Evolutionary conservation across 2,888 invertebrate species (phyloP).

Genomic region (Brachynemurus nebulosus): DNA sequence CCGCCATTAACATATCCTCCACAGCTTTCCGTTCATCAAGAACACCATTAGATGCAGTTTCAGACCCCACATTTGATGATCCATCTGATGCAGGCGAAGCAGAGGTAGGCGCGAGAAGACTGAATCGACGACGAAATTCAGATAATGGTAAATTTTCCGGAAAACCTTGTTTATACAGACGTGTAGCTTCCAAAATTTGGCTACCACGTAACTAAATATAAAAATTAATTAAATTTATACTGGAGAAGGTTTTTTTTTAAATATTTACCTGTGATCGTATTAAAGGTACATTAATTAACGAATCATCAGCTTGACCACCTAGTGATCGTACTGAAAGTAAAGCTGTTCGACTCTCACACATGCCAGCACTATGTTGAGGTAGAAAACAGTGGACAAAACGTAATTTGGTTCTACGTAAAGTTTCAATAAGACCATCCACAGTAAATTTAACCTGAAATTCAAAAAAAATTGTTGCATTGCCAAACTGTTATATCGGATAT

Average conservation of each 20-base stretch:
- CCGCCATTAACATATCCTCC: constrained; percentile 66
- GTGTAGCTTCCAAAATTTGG: constrained; percentile 76
- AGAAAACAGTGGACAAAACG: constrained; percentile 81
- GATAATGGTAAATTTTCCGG: constrained; percentile 80
- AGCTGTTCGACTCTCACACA: constrained; percentile 39
- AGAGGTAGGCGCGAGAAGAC: constrained; percentile 35
- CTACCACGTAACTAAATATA: constrained; percentile 64
- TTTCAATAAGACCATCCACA: constrained; percentile 81
- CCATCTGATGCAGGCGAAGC: constrained; percentile 25
- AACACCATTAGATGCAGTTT: constrained; percentile 23
- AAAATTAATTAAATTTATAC: background rate
- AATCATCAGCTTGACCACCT: constrained; percentile 31
- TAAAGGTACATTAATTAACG: constrained; percentile 67
- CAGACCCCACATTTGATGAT: background rate
- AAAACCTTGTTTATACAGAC: constrained; percentile 86
- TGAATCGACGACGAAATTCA: constrained; percentile 79
- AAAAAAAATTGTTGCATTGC: too few relatives aligned
- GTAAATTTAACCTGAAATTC: constrained; percentile 45
- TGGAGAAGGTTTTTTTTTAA: background rate
- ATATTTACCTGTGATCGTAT: constrained; percentile 63
- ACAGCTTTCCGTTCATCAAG: constrained; percentile 51
- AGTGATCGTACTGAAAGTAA: constrained; percentile 33
- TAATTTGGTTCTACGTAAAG: constrained; percentile 69
- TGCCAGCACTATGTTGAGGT: constrained; percentile 62
- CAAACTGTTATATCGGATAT: too few relatives aligned